Evolutionary conservation across 92 coral and sea anemone genomes (phyloP).

Genomic region (Phenganax marumi): DNA sequence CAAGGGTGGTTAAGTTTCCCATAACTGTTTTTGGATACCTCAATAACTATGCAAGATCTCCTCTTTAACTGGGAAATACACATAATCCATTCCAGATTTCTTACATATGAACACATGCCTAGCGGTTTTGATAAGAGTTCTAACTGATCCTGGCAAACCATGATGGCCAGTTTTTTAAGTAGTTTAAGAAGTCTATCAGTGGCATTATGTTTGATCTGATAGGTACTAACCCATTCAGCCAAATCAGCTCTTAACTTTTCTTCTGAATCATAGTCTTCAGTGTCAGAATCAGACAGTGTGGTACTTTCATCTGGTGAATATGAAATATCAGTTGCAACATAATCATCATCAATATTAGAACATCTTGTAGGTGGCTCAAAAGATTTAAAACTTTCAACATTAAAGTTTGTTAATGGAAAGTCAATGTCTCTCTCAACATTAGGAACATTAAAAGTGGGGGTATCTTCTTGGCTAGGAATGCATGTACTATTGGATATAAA

Average conservation of each 20-base stretch:
- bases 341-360: too few relatives aligned
- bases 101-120: neutral
- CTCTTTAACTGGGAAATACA: conserved; percentile 9
- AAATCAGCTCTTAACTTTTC: conserved; percentile 6
- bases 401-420: too few relatives aligned
- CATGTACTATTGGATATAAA: too few relatives aligned
- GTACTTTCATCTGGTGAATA: too few relatives aligned
- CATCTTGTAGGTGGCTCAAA: too few relatives aligned
- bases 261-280: neutral
- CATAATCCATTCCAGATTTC: conserved; percentile 19
- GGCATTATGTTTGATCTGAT: conserved; percentile 14
- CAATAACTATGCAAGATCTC: neutral
- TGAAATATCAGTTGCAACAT: too few relatives aligned
- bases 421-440: too few relatives aligned
- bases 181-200: conserved; percentile 5
- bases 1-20: neutral
- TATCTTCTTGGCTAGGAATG: too few relatives aligned
- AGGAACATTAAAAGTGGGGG: too few relatives aligned
- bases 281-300: too few relatives aligned
- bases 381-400: too few relatives aligned
- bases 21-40: neutral
- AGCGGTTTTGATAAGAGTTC: conserved; percentile 10
- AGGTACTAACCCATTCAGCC: conserved; percentile 11
- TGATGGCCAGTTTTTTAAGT: neutral
- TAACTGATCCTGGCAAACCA: neutral